Evolutionary conservation across 2,797 vertebrate genomes (phyloP).

Genomic region (Pseudomugil gertrudae): DNA sequence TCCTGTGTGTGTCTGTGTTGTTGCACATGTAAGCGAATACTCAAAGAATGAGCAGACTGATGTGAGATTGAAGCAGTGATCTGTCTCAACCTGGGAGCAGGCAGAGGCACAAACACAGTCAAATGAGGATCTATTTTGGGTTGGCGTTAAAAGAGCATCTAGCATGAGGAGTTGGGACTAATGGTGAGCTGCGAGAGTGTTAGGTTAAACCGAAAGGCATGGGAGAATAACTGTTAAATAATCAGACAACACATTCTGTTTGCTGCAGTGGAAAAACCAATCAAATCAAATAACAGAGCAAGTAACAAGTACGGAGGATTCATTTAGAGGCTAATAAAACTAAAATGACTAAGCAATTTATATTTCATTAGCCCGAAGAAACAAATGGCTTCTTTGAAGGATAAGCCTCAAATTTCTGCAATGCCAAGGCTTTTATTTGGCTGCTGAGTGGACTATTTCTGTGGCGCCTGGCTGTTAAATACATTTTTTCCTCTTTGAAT

Average conservation of each 20-base stretch:
- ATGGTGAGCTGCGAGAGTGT: slow-evolving; percentile 38
- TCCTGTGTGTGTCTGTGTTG: slow-evolving; percentile 27
- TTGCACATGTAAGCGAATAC: slow-evolving; percentile 51
- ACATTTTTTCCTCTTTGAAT: slow-evolving; percentile 51
- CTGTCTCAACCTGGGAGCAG: slow-evolving; percentile 66
- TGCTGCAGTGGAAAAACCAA: slow-evolving; percentile 42
- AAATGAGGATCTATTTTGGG: slow-evolving; percentile 50
- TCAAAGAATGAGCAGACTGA: slow-evolving; percentile 68
- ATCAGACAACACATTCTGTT: slow-evolving; percentile 22
- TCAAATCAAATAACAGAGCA: slow-evolving; percentile 44
- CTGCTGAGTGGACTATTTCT: slow-evolving; percentile 77
- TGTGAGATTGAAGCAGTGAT: slow-evolving; percentile 68
- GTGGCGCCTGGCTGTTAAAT: slow-evolving; percentile 72
- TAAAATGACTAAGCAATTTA: slow-evolving; percentile 60
- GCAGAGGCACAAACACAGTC: slow-evolving; percentile 28
- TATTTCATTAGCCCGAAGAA: slow-evolving; percentile 72
- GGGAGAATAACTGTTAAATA: slow-evolving; percentile 35
- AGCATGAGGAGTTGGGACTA: slow-evolving; percentile 35
- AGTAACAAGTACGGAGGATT: slow-evolving; percentile 39
- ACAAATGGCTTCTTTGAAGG: slow-evolving; percentile 68
- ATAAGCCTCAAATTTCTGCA: slow-evolving; percentile 68
- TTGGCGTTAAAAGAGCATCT: slow-evolving; percentile 40
- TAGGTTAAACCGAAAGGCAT: slow-evolving; percentile 12
- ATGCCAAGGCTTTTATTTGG: slow-evolving; percentile 66
- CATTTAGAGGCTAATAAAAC: slow-evolving; percentile 66